These are phyloP conservation scores for Sphinx pinastri DNA, from an alignment of 2,888 invertebrate species.

Conservation along the genomic window DNA sequence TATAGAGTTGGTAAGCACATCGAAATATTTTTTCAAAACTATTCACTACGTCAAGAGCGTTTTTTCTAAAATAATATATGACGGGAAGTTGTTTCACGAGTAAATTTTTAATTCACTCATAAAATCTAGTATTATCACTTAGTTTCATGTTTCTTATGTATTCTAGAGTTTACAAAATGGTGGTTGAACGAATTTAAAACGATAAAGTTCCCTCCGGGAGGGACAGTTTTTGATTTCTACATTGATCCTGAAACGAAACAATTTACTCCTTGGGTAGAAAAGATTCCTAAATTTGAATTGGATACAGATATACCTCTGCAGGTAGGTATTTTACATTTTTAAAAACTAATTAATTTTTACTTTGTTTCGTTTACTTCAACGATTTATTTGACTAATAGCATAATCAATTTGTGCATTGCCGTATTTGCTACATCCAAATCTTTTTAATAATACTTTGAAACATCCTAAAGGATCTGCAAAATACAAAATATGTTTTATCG, in stretches of 20 bases:
- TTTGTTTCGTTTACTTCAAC: neutral
- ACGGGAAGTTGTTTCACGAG: no score
- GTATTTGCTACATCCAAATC: no score
- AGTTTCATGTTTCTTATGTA: neutral
- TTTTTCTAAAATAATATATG: slow-evolving; percentile 37
- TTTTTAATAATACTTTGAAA: no score
- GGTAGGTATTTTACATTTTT: slow-evolving; percentile 68
- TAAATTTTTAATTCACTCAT: no score
- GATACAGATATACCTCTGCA: slow-evolving; percentile 96
- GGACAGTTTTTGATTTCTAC: slow-evolving; percentile 97
- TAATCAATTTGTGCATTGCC: no score
- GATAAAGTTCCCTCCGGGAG: slow-evolving; percentile 94
- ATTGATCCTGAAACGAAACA: slow-evolving; percentile 96
- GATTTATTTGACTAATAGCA: no score
- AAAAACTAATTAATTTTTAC: neutral
- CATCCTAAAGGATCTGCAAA: no score
- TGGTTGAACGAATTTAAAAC: slow-evolving; percentile 98
- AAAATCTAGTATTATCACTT: neutral
- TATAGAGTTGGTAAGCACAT: slow-evolving; percentile 84
- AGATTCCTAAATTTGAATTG: slow-evolving; percentile 94
- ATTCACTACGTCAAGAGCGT: neutral
- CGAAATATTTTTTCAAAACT: neutral
- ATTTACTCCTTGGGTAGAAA: slow-evolving; percentile 95
- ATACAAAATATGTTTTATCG: no score
- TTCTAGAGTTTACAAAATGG: slow-evolving; percentile 97